A percentile compares a stretch with the other conserved stretches of the same genome.
These are phyloP conservation scores for Fopius arisanus DNA, from an alignment of 1,140 invertebrate genomes.

Conservation along the genomic window DNA sequence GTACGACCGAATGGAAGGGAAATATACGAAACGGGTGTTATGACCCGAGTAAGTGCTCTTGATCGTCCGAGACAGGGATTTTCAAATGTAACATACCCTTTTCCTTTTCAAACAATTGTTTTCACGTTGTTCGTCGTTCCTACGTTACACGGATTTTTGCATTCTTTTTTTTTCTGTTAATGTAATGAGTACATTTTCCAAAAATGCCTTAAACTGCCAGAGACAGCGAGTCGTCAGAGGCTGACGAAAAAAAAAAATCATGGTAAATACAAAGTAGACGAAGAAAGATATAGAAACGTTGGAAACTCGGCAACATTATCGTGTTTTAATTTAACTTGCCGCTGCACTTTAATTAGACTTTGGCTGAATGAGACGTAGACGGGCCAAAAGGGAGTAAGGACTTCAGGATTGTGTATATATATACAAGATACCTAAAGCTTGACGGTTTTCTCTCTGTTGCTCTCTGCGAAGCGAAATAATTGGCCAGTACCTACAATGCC, in stretches of 20 bases:
- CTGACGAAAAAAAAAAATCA: background rate
- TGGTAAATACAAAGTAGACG: background rate
- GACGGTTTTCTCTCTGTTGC: conserved; percentile 23
- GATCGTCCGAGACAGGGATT: conserved; percentile 40
- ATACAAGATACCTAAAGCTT: conserved; percentile 19
- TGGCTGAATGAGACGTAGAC: conserved; percentile 40
- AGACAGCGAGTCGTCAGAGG: background rate
- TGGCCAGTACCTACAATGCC: conserved; percentile 40
- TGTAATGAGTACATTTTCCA: too few species aligned
- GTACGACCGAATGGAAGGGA: conserved; percentile 52
- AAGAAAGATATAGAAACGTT: conserved; percentile 14
- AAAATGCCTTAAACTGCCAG: background rate
- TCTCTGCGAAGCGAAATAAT: conserved; percentile 42
- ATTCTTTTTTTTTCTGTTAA: too few species aligned
- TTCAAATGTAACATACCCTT: background rate
- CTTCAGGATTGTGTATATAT: conserved; percentile 10
- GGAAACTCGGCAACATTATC: conserved; percentile 40
- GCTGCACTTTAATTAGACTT: conserved; percentile 47
- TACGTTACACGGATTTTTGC: too few species aligned
- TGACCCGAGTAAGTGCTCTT: conserved; percentile 61
- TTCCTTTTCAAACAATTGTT: background rate
- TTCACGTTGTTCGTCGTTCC: too few species aligned
- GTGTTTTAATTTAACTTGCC: conserved; percentile 44
- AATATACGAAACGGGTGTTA: conserved; percentile 53
- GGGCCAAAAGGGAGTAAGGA: conserved; percentile 31